Conservation (phyloP, 2,888 invertebrate species). For the Pollenia labialis region DNA sequence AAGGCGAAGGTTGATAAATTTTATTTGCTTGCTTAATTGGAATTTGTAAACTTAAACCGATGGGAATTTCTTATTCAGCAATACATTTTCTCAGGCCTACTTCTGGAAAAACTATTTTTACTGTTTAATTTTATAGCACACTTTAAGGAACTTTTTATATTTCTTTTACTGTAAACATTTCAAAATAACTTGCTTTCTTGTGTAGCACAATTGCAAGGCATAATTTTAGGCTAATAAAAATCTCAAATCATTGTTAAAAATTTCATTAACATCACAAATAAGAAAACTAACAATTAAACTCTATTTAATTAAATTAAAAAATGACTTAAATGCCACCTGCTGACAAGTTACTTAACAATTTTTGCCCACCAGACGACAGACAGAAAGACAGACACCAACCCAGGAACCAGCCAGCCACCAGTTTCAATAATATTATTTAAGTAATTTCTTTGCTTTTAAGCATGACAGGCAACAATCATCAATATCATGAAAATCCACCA, state of each 20-base stretch:
- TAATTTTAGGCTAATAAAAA: conserved; percentile 8
- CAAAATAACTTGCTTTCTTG: too few relatives aligned
- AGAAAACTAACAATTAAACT: conserved; percentile 28
- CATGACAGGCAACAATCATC: conserved; percentile 70
- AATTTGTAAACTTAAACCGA: too few relatives aligned
- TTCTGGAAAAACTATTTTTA: too few relatives aligned
- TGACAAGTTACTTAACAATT: conserved; percentile 42
- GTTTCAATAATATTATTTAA: conserved; percentile 36
- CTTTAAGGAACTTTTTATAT: too few relatives aligned
- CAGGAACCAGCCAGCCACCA: conserved; percentile 13
- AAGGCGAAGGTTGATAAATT: too few relatives aligned
- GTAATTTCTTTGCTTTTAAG: conserved; percentile 30
- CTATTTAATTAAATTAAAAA: conserved; percentile 54
- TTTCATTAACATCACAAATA: neutral
- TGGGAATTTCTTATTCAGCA: too few relatives aligned
- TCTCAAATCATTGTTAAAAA: conserved; percentile 57
- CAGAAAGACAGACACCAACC: neutral
- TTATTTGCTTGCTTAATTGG: too few relatives aligned
- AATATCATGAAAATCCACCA: conserved; percentile 71
- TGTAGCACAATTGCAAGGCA: too few relatives aligned
- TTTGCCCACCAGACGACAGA: neutral
- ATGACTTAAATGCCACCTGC: conserved; percentile 55
- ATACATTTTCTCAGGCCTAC: too few relatives aligned
- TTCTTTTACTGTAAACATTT: too few relatives aligned
- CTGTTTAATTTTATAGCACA: too few relatives aligned